Evolutionary conservation across 2,113 vertebrate species (phyloP), one percentile per base, ranked within the genome.

Genomic region (Coracopsis vasa): DNA sequence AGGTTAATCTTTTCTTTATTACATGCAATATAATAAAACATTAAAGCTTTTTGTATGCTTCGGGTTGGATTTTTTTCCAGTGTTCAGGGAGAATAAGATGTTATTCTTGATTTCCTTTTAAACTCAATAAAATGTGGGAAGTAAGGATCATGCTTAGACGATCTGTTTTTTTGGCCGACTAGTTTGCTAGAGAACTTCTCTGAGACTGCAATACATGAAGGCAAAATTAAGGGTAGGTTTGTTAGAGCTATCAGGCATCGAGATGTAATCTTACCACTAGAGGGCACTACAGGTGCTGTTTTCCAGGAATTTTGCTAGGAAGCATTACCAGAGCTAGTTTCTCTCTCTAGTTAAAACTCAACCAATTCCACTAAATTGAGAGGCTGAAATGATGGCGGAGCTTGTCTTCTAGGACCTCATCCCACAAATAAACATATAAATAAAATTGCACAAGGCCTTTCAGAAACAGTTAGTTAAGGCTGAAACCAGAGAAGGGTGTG

Each of bases 1-100:
- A 92, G 90, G 56, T 74, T 97, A 93, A 96, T 97, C 94, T 96
- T 92, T 91, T 86, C 86, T 95, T 97, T 94, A 96, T 96, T 96
- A 10, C 72, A 45, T 37, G 77, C 83, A 45, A 27, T 86, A 88
- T 89, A 92, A 81, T 83, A 92, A 94, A 88, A 79, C 3, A n/a
- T 23, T 33, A 75, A 79, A 92, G 56, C 51, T 92, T 91, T 84
- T 85, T 61, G 70, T 86, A 16, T 0, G 1, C 48, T 56, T 8
- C 19, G 65, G 47, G 44, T 67, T 86, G 67, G 53, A 72, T 86
- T 91, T 95, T 84, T 39, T 82, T 79, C 31, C 24, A 27, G 27
- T 1, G 9, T 13, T 84, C 47, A 12, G 23, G 61, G n/a, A 62
- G 21, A 75, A 45, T 35, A 9, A 58, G 33, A 9, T 5, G 41